Evolutionary conservation across 1,140 invertebrate species (phyloP).

Genomic region (Hirudo medicinalis): DNA sequence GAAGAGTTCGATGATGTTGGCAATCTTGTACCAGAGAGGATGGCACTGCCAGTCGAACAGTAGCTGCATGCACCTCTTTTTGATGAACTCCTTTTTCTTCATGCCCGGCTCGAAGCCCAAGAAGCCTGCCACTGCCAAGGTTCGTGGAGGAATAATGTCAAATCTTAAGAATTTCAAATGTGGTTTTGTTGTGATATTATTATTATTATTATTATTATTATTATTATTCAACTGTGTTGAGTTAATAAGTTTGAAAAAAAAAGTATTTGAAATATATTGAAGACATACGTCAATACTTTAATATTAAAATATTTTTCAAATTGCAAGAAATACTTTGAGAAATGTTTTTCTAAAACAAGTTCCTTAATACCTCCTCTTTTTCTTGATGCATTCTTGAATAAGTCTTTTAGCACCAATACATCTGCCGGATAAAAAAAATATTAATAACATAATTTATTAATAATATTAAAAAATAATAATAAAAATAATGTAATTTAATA

Average conservation of each 20-base stretch:
- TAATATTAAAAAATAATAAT: too few relatives aligned
- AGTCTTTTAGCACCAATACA: conserved; percentile 92
- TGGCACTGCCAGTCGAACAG: conserved; percentile 96
- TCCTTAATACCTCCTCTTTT: conserved; percentile 33
- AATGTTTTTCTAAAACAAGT: not conserved
- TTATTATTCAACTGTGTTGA: not conserved
- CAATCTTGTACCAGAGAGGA: conserved; percentile 43
- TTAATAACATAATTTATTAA: not conserved
- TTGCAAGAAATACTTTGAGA: too few relatives aligned
- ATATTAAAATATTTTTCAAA: too few relatives aligned
- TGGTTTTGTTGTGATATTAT: not conserved
- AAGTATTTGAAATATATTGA: too few relatives aligned
- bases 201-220: not conserved
- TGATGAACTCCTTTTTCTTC: conserved; percentile 29
- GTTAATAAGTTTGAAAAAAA: not conserved
- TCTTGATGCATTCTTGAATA: conserved; percentile 84
- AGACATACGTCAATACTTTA: too few relatives aligned
- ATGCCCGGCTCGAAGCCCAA: conserved; percentile 26
- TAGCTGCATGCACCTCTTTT: conserved; percentile 55
- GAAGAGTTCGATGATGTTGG: conserved; percentile 60
- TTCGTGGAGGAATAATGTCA: too few relatives aligned
- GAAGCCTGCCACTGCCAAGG: conserved; percentile 26
- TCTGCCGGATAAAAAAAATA: conserved; percentile 51
- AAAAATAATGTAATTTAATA: too few relatives aligned
- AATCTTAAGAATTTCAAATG: too few relatives aligned